These are phyloP conservation scores for Anastatus disparis DNA, from an alignment of 1,140 invertebrate genomes.

Conservation along the genomic window DNA sequence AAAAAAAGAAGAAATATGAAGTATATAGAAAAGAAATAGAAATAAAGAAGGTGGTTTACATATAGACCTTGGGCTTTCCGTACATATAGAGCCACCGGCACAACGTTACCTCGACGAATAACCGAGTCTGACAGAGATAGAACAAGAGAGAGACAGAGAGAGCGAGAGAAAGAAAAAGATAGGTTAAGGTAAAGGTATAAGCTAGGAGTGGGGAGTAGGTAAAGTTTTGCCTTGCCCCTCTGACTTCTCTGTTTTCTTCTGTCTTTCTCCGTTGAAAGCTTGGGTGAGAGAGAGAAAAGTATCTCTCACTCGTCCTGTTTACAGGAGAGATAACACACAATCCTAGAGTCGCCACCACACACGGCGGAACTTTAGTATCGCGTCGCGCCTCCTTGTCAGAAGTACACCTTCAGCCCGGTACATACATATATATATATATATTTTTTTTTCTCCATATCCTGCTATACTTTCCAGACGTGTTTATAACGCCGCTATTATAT, in stretches of 20 bases:
- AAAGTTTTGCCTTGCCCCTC: too few relatives aligned
- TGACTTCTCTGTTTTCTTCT: too few relatives aligned
- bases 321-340: conserved; percentile 55
- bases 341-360: conserved; percentile 40
- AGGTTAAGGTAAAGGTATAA: too few relatives aligned
- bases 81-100: not conserved
- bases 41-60: not conserved
- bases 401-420: too few relatives aligned
- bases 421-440: too few relatives aligned
- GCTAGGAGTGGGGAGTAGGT: too few relatives aligned
- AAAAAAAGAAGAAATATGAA: not conserved
- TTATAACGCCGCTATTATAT: too few relatives aligned
- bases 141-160: not conserved
- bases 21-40: not conserved
- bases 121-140: conserved; percentile 1
- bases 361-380: too few relatives aligned
- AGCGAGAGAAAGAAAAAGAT: conserved; percentile 6
- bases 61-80: too few relatives aligned
- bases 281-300: not conserved
- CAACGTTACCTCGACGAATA: not conserved
- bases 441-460: too few relatives aligned
- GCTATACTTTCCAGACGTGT: too few relatives aligned
- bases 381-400: conserved; percentile 46
- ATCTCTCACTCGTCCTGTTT: conserved; percentile 47
- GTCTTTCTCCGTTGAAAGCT: too few relatives aligned